phyloP scores from a whole-genome alignment of 2,113 vertebrate species.

The Podilymbus podiceps region DNA sequence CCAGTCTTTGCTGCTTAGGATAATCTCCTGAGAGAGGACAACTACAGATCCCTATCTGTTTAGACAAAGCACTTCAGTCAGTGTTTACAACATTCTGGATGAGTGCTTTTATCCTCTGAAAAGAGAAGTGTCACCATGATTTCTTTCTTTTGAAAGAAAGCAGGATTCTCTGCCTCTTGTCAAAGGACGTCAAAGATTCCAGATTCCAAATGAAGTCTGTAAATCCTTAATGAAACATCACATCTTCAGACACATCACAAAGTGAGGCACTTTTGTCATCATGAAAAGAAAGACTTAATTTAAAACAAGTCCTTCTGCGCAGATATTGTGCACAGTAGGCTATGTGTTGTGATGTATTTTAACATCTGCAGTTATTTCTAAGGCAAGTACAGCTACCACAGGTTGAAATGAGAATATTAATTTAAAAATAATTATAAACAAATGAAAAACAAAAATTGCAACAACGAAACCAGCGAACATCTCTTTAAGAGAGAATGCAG shows the following conservation, averaged over 20 bases:
- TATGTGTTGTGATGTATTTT: neutral
- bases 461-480: neutral
- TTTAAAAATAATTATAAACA: neutral
- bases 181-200: neutral
- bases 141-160: neutral
- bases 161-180: neutral
- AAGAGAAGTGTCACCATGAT: neutral
- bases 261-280: neutral
- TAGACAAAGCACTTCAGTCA: neutral
- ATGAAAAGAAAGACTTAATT: neutral
- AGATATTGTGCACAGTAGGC: neutral
- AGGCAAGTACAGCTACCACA: neutral
- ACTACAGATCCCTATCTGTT: neutral
- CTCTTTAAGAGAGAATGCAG: neutral
- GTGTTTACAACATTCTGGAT: neutral
- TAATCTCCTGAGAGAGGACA: neutral
- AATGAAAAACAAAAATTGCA: neutral
- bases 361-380: neutral
- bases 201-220: neutral
- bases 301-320: neutral
- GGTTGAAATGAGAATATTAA: neutral
- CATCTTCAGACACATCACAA: neutral
- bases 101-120: neutral
- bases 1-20: neutral
- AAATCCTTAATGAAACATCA: neutral